Evolutionary conservation across 2,113 vertebrate genomes (phyloP).

Genomic region (Prochilodus magdalenae): DNA sequence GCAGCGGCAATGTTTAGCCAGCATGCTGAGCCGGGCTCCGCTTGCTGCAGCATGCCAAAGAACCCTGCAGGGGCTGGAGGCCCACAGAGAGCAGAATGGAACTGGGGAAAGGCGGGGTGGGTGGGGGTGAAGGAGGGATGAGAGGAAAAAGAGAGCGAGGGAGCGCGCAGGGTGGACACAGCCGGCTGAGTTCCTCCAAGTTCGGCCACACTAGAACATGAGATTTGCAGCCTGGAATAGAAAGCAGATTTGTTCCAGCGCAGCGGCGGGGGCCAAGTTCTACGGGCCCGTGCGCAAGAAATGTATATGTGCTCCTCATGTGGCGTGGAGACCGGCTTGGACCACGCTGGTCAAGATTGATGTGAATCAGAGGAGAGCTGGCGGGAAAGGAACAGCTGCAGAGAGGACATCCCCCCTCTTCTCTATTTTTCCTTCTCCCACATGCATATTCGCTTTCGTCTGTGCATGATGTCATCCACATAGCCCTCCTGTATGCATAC

Average conservation of each 20-base stretch:
- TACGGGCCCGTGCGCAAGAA: conserved; percentile 43
- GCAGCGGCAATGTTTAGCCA: conserved; percentile 43
- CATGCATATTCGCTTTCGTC: conserved; percentile 49
- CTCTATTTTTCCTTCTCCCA: conserved; percentile 3
- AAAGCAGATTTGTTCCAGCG: conserved; percentile 64
- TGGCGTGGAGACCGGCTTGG: conserved; percentile 6
- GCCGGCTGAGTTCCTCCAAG: conserved; percentile 48
- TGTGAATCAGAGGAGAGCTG: conserved; percentile 53
- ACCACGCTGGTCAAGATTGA: conserved; percentile 50
- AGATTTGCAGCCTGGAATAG: conserved; percentile 53
- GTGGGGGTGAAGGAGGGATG: not conserved
- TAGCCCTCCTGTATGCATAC: conserved; percentile 16
- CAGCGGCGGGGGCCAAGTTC: conserved; percentile 30
- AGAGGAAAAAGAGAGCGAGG: conserved; percentile 12
- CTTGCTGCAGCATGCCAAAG: conserved; percentile 15
- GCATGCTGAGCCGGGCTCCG: conserved; percentile 37
- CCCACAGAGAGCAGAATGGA: conserved; percentile 20
- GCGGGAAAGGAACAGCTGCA: conserved; percentile 45
- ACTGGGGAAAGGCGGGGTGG: not conserved
- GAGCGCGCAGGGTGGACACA: conserved; percentile 40
- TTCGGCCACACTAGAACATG: conserved; percentile 53
- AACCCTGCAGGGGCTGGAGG: conserved; percentile 10
- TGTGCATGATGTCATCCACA: conserved; percentile 40
- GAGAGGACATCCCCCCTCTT: conserved; percentile 21
- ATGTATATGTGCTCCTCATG: conserved; percentile 49